phyloP scores from a whole-genome alignment of 2,113 vertebrate genomes.

The Abramis brama region DNA sequence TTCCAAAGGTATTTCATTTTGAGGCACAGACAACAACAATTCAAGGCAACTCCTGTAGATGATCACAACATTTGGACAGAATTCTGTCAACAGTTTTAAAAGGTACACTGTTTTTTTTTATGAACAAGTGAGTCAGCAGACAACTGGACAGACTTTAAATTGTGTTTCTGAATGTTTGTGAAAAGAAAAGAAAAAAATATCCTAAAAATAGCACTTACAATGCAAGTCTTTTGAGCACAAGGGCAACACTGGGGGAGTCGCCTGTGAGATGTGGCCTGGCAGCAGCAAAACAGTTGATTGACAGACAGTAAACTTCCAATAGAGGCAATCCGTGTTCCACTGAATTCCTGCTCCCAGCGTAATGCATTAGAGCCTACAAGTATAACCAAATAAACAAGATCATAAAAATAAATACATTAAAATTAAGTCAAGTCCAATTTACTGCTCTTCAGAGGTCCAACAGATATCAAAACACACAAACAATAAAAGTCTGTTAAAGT shows the following conservation, averaged over 20 bases:
- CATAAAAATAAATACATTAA: not conserved
- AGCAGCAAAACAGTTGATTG: conserved; percentile 93
- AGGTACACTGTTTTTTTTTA: too few relatives aligned
- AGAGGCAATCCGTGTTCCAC: conserved; percentile 91
- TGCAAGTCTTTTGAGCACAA: conserved; percentile 93
- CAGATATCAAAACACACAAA: not conserved
- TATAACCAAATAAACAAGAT: conserved; percentile 59
- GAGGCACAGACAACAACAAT: conserved; percentile 91
- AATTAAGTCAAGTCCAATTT: not conserved
- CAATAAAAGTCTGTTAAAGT: not conserved
- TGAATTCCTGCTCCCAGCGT: conserved; percentile 91
- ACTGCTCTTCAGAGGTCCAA: not conserved
- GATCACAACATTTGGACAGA: not conserved
- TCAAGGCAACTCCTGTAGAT: conserved; percentile 94
- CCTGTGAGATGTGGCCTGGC: conserved; percentile 92
- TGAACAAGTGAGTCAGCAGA: not conserved
- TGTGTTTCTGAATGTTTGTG: not conserved
- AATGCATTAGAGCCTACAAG: conserved; percentile 88
- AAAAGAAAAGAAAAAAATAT: not conserved
- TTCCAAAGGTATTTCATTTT: conserved; percentile 89
- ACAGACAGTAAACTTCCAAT: conserved; percentile 94
- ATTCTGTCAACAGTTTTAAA: not conserved
- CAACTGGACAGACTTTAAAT: not conserved
- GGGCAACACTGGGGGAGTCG: conserved; percentile 91
- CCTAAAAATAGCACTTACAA: conserved; percentile 82